These are phyloP conservation scores for Dryas iulia DNA, from an alignment of 1,140 invertebrate genomes.

Conservation along the genomic window DNA sequence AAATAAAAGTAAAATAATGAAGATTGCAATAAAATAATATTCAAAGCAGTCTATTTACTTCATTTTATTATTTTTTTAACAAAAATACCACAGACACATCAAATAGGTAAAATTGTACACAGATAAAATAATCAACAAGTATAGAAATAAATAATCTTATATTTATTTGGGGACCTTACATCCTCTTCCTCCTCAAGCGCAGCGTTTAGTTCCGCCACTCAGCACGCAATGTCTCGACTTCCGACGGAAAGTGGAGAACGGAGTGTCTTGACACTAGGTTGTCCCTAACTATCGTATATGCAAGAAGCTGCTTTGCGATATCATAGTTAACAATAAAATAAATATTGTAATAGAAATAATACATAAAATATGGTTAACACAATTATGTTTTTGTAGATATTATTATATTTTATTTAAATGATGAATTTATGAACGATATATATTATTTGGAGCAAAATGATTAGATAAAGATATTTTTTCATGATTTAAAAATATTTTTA, in stretches of 20 bases:
- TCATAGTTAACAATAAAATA: neutral
- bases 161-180: too few relatives aligned
- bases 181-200: too few relatives aligned
- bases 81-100: conserved; percentile 26
- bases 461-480: too few relatives aligned
- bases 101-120: conserved; percentile 19
- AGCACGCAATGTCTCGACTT: too few relatives aligned
- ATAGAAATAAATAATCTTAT: neutral
- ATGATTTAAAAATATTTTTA: too few relatives aligned
- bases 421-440: neutral
- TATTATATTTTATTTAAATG: neutral
- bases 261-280: too few relatives aligned
- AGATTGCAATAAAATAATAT: too few relatives aligned
- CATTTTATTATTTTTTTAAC: neutral
- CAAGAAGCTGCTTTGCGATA: neutral
- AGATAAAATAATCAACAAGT: conserved; percentile 3
- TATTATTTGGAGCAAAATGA: neutral
- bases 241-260: too few relatives aligned
- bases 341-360: neutral
- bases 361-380: neutral
- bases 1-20: too few relatives aligned
- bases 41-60: neutral
- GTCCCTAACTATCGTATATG: neutral
- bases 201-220: neutral
- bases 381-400: too few relatives aligned